Evolutionary conservation across 2,113 vertebrate genomes (phyloP), one percentile per base, ranked within the genome.

Genomic region (Catharus minimus): DNA sequence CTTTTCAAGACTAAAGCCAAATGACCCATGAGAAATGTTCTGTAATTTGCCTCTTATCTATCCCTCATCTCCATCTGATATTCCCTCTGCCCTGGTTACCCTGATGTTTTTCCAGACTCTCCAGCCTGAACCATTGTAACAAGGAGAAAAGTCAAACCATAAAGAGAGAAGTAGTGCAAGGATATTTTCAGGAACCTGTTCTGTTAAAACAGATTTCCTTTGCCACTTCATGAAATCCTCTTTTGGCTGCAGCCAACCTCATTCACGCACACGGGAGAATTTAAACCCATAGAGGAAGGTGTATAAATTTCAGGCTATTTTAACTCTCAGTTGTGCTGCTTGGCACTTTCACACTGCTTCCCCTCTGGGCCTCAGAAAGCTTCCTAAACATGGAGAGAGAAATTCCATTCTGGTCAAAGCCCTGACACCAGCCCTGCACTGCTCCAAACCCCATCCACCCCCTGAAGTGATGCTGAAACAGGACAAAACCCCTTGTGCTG

Each of bases 41-140:
- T 93, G 85, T 88, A 94, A 93, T 96, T 94, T 84, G 84, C 91
- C 91, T 92, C 91, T 93, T 95, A 96, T 96, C 96, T 90, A 87
- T 67, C 82, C 65, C 68, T 95, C 95, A 96, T 95, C 95, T 95
- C 93, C 91, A 95, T 94, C 93, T 95, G 96, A 96, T 96, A 95
- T 92, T 95, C 92, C 68, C 91, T 95, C 94, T 93, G 94, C 93
- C 96, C 96, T 95, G 78, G 76, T 83, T 95, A 96, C 95, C 95
- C 96, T 96, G 95, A 96, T 96, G 95, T 95, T 96, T 96, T 96
- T 93, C 94, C 92, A 96, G 93, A 83, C 90, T 92, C 82, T 92
- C 47, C 72, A 94, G 55, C 23, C 89, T 74, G 87, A 93, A 75
- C 87, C 84, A 88, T 44, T 92, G 76, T 46, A 95, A 92, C 86